Evolutionary conservation across 2,113 vertebrate genomes (phyloP), one percentile per base, ranked within the genome.

Genomic region (Beaufortia kweichowensis): DNA sequence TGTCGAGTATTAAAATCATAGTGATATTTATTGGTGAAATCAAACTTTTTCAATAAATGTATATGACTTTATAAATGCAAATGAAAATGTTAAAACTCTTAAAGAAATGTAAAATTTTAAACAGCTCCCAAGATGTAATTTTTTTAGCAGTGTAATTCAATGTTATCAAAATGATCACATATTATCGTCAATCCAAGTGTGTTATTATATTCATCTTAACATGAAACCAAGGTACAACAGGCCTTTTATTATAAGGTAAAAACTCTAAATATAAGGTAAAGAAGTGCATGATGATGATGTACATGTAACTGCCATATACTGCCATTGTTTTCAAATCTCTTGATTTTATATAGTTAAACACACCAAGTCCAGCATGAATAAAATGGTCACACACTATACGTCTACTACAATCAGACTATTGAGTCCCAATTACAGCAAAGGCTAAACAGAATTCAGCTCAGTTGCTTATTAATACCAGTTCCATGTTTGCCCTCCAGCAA

Each of bases 401-500:
- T 19, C n/a, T 53, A 53, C 48, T 53, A 21, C 33, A 56, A 39
- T 77, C 64, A 60, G 41, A 26, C 7, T 26, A 50, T 75, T 79
- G 79, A 85, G 80, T 86, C 65, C 85, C 88, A 87, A 91, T 90
- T 89, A 90, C 84, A 43, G 82, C 85, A 87, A 88, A 55, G 43
- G 68, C 48, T 46, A 86, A 84, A 89, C 87, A 87, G 89, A 88
- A 85, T 82, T 85, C 86, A 79, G 85, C 86, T 90, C 85, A 89
- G 80, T 84, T 82, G 90, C 86, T 87, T 87, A 82, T 89, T 91
- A 89, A 92, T 90, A 90, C 90, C 87, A 89, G 84, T 87, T 89
- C 89, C 86, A 89, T 90, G 90, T 91, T 82, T 88, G 86, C 89
- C 90, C 90, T 48, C 85, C 85, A 90, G 91, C 90, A 28, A 85